Evolutionary conservation across 2,113 vertebrate species (phyloP).

Genomic region (Stegastes partitus): DNA sequence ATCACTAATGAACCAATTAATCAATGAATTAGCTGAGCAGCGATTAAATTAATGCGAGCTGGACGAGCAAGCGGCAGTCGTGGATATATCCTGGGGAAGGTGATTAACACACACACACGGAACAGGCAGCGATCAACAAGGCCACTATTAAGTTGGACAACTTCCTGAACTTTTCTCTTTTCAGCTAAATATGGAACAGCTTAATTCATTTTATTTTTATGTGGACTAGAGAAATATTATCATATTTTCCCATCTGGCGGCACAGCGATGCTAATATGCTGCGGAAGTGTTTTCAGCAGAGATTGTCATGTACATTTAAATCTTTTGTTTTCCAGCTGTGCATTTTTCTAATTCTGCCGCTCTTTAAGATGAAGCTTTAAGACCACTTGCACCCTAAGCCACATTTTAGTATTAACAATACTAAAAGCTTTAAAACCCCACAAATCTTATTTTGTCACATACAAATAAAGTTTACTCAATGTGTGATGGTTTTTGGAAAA

Average conservation of each 20-base stretch:
- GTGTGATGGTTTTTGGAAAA: neutral
- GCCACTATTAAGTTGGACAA: conserved; percentile 75
- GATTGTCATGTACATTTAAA: conserved; percentile 21
- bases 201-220: conserved; percentile 64
- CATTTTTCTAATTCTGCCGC: neutral
- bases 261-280: conserved; percentile 34
- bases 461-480: too few relatives aligned
- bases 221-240: conserved; percentile 43
- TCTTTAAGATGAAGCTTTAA: too few relatives aligned
- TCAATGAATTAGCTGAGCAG: conserved; percentile 85
- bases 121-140: conserved; percentile 80
- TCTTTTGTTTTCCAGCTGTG: neutral
- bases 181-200: conserved; percentile 69
- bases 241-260: conserved; percentile 47
- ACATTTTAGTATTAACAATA: too few relatives aligned
- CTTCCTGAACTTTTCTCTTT: conserved; percentile 80
- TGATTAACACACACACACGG: conserved; percentile 78
- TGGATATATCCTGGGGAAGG: conserved; percentile 80
- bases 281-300: conserved; percentile 32
- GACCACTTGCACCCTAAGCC: too few relatives aligned
- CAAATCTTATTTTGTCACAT: too few relatives aligned
- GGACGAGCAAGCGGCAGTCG: conserved; percentile 75
- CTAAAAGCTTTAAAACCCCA: too few relatives aligned
- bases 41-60: conserved; percentile 83
- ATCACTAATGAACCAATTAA: conserved; percentile 86